phyloP scores from a whole-genome alignment of 2,888 invertebrate species.

The Luperina nickerlii region DNA sequence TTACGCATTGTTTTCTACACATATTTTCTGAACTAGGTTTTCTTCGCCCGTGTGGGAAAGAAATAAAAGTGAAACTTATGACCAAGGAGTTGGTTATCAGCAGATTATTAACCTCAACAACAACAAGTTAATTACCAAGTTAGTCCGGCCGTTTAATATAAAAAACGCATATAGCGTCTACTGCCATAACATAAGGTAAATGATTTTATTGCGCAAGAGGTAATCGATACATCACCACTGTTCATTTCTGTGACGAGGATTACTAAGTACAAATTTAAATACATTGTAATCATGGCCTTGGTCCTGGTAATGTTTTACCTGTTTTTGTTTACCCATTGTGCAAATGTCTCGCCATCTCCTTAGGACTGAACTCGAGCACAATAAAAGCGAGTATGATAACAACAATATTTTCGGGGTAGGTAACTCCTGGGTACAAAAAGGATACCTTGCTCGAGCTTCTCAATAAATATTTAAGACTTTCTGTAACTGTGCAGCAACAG shows the following conservation, averaged over 20 bases:
- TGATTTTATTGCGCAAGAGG: slow-evolving; percentile 17
- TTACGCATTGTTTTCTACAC: slow-evolving; percentile 12
- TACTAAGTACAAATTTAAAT: slow-evolving; percentile 21
- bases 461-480: not conserved
- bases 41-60: slow-evolving; percentile 4
- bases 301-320: slow-evolving; percentile 1
- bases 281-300: slow-evolving; percentile 12
- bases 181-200: slow-evolving; percentile 28
- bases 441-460: not conserved
- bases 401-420: not conserved
- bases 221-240: slow-evolving; percentile 21
- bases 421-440: not conserved
- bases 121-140: not conserved
- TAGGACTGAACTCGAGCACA: not conserved
- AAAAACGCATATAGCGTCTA: not conserved
- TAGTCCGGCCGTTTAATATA: not conserved
- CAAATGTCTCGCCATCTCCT: not conserved
- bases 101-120: not conserved
- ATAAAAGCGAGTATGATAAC: not conserved
- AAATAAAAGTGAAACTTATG: not conserved
- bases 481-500: not conserved
- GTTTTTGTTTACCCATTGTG: slow-evolving; percentile 11
- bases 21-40: not conserved
- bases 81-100: not conserved
- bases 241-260: slow-evolving; percentile 27